Conservation (phyloP, 2,888 invertebrate genomes). For the Rhingia campestris region DNA sequence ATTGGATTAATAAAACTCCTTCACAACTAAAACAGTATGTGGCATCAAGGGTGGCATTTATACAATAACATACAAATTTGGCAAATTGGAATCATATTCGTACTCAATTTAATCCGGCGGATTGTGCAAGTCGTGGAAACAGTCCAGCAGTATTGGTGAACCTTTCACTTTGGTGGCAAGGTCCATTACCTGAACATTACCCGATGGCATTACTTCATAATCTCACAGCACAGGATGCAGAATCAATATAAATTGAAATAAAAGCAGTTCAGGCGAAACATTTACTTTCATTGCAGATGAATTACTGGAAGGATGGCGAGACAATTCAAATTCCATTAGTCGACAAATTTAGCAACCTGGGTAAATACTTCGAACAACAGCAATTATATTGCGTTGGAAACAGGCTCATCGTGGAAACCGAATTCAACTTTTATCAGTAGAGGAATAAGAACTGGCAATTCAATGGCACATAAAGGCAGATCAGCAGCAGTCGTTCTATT, state of each 20-base stretch:
- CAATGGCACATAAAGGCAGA: no score
- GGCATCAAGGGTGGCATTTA: not conserved
- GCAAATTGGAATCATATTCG: slow-evolving; percentile 17
- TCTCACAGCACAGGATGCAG: slow-evolving; percentile 7
- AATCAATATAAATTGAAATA: not conserved
- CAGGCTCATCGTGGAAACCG: not conserved
- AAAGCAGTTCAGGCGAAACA: slow-evolving; percentile 2
- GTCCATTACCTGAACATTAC: slow-evolving; percentile 7
- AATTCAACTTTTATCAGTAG: no score
- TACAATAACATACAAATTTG: not conserved
- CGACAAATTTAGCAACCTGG: no score
- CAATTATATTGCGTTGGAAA: not conserved
- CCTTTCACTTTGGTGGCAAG: slow-evolving; percentile 12
- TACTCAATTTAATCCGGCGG: slow-evolving; percentile 9
- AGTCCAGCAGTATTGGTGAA: not conserved
- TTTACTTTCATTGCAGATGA: slow-evolving; percentile 2
- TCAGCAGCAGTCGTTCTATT: not conserved
- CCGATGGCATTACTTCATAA: not conserved
- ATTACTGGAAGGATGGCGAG: no score
- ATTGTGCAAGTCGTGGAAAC: slow-evolving; percentile 16
- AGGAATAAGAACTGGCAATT: no score
- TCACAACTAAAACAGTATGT: slow-evolving; percentile 3
- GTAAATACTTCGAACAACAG: no score
- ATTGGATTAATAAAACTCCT: not conserved
- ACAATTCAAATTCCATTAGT: no score